These are phyloP conservation scores for Minunthozetes semirufus DNA, from an alignment of 2,888 invertebrate genomes.

Conservation along the genomic window DNA sequence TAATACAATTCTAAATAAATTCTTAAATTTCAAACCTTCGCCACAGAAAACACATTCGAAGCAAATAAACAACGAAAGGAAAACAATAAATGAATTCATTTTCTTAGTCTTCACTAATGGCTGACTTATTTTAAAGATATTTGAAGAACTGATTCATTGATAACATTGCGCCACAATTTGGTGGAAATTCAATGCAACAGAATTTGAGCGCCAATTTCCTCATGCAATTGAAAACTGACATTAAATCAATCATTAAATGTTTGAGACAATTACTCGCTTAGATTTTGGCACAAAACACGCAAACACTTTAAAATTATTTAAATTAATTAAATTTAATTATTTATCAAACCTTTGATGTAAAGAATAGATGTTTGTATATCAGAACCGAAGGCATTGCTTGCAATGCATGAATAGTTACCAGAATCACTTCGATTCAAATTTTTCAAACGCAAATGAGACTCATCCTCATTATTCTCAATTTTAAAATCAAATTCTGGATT, in stretches of 20 bases:
- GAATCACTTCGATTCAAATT: slow-evolving; percentile 33
- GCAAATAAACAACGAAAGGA: neutral
- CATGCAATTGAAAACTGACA: too few relatives aligned
- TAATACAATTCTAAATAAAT: neutral
- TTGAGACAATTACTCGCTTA: neutral
- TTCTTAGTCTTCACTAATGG: neutral
- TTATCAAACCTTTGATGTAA: slow-evolving; percentile 37
- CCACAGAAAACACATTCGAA: neutral
- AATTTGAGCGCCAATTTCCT: neutral
- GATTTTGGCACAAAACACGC: neutral
- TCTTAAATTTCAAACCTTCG: neutral
- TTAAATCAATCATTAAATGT: slow-evolving; percentile 6
- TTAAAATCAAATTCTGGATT: neutral
- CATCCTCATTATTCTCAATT: neutral
- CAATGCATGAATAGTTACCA: slow-evolving; percentile 40
- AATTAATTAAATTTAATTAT: too few relatives aligned
- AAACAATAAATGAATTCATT: neutral
- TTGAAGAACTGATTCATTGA: neutral
- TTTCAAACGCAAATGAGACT: slow-evolving; percentile 30
- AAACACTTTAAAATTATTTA: too few relatives aligned
- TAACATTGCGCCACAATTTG: neutral
- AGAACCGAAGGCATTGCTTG: slow-evolving; percentile 33
- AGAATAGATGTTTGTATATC: slow-evolving; percentile 36
- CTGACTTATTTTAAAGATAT: slow-evolving; percentile 20
- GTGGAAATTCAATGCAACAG: neutral